Base-by-base conservation (phyloP, 2,113 vertebrate species). In the Siphamia tubifer region DNA sequence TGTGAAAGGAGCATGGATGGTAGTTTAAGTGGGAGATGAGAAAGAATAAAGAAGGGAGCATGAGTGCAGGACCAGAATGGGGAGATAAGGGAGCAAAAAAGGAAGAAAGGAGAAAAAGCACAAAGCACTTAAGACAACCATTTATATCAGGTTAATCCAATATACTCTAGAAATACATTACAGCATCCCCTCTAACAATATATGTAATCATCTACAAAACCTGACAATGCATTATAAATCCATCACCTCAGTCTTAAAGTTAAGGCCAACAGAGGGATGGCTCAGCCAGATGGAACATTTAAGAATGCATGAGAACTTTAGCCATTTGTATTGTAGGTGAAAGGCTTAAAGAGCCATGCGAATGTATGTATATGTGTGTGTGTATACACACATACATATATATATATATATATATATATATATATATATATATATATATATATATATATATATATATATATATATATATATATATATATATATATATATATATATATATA, bases 101-200 rank as follows among this genome's bases (percentile, higher is more conserved):
- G 9, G 6, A 28, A 28, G 24, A 35, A 31, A 9, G 35, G 1
- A 11, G 1, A 7, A 68, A 51, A 65, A 52, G 23, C 65, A 75
- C 38, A 79, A 1, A 39, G 31, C 44, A 81, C 56, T 85, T 83
- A 81, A 74, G 77, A 68, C 42, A 34, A 67, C 60, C 8, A 15
- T 75, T 68, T 16, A 38, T 13, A 4, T 66, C 5, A 11, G 30
- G 10, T 64, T 24, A 20, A 31, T 30, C 17, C 32, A 4, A 25
- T 21, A 53, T 20, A 6, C 3, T 31, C 20, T 58, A 5, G n/a
- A n/a, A 58, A 6, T 35, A 8, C 43, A 52, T 4, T 24, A 31
- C 10, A 32, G 27, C 27, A 56, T 11, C 31, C 30, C 35, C 8
- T 3, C 15, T 0, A 42, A 27, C 1, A 36, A 15, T 1, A 42